Base-by-base conservation (phyloP, 2,888 invertebrate genomes). In the Cerastis rubricosa region DNA sequence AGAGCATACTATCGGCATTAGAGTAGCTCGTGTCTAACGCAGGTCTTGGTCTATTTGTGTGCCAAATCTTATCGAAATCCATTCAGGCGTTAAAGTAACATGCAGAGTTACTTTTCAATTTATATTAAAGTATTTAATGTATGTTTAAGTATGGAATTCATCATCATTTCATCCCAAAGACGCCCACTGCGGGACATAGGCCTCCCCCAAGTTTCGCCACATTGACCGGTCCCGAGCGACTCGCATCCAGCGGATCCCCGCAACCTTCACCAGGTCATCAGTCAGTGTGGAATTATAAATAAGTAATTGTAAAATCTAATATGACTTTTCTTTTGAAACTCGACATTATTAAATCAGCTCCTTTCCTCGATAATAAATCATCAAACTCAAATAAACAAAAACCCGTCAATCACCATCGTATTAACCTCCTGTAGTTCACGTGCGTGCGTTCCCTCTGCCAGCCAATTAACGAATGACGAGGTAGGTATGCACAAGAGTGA, bases 391-490 rank as follows among this genome's bases (percentile, higher is more conserved):
- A 78, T 73, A 68, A 82, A 74, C 17, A 72, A 63, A n/a, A 71
- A 71, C 67, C 70, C 75, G 78, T 86, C 86, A 83, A 86, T 83
- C 79, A 81, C 19, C 40, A 79, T 54, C 40, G 74, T 51, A 84
- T 87, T 78, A 86, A 80, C 54, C 78, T 75, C 64, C 63, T 19
- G 74, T 25, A 54, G 66, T 74, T 81, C 73, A 76, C 78, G 81
- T 78, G 71, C 78, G 81, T 78, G 71, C 78, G 66, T 43, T 64
- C 78, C 71, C 75, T 78, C 51, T 51, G 66, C 45, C 74, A 73
- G 85, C 86, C 83, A 85, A 86, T 79, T 84, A 86, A 3, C 63
- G 78, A 83, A 40, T 81, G 81, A 70, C 68, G 71, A 43, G 22
- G 66, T 29, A 40, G 57, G 66, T 47, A 35, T 19, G 35, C 35